Conservation (phyloP, 1,140 invertebrate species). For the Lutraria rhynchaena region DNA sequence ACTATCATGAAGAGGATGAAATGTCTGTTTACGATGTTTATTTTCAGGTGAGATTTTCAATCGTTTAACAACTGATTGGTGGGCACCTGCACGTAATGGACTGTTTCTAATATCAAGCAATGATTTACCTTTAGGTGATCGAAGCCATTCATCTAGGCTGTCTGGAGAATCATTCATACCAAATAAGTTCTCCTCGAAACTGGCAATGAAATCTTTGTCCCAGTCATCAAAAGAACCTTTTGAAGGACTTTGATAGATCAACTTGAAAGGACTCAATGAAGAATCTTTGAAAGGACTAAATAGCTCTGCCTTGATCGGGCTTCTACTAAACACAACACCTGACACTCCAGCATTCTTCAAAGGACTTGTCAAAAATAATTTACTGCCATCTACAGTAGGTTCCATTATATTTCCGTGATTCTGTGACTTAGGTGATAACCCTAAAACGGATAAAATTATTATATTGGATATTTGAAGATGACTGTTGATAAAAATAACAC, state of each 20-base stretch:
- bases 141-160: slow-evolving; percentile 43
- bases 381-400: not conserved
- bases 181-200: slow-evolving; percentile 57
- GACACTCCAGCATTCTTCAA: not conserved
- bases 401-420: too few species aligned
- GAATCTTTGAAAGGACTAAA: slow-evolving; percentile 58
- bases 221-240: slow-evolving; percentile 55
- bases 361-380: slow-evolving; percentile 11
- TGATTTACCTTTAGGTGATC: slow-evolving; percentile 49
- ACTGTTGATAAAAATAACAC: too few species aligned
- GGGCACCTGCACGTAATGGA: not conserved
- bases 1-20: slow-evolving; percentile 38
- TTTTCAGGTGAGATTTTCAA: slow-evolving; percentile 47
- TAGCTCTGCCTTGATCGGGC: slow-evolving; percentile 21
- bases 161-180: slow-evolving; percentile 28
- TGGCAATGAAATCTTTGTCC: slow-evolving; percentile 53
- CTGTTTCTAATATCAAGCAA: slow-evolving; percentile 36
- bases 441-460: too few species aligned
- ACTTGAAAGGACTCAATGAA: slow-evolving; percentile 51
- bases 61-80: slow-evolving; percentile 13
- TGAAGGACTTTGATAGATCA: slow-evolving; percentile 36
- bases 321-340: slow-evolving; percentile 11
- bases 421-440: too few species aligned
- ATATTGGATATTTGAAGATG: too few species aligned
- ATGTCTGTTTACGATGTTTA: slow-evolving; percentile 26